phyloP scores from a whole-genome alignment of 2,113 vertebrate species.

The Oreochromis tanganicae region DNA sequence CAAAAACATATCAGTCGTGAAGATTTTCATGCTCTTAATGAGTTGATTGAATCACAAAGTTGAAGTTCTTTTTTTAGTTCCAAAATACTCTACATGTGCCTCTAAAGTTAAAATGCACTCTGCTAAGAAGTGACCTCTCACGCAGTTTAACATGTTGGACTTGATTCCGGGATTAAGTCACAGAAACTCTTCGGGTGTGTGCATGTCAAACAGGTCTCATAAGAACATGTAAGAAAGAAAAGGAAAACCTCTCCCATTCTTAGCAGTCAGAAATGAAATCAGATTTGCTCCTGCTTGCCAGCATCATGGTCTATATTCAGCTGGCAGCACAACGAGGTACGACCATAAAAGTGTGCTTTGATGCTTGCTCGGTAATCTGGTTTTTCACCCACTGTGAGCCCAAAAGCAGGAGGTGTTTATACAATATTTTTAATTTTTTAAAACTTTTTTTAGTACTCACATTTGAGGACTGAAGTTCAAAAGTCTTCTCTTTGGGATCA shows the following conservation, averaged over 20 bases:
- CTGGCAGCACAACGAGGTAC: not conserved
- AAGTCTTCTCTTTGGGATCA: slow-evolving; percentile 81
- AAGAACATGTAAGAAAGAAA: not conserved
- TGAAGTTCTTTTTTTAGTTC: not conserved
- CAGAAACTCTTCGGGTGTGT: not conserved
- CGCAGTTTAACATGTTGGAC: not conserved
- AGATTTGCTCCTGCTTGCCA: not conserved
- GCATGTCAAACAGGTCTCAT: not conserved
- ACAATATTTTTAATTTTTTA: fast-evolving
- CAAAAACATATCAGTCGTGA: fast-evolving
- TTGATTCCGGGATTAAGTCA: slow-evolving; percentile 15
- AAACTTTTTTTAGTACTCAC: slow-evolving; percentile 73
- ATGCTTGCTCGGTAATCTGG: fast-evolving
- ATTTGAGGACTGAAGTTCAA: slow-evolving; percentile 91
- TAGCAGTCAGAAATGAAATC: not conserved
- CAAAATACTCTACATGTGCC: not conserved
- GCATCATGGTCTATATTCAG: not conserved
- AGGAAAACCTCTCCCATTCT: not conserved
- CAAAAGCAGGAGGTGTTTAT: fast-evolving
- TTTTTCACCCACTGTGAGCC: not conserved
- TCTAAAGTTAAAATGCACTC: not conserved
- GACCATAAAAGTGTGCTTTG: not conserved
- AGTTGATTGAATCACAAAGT: not conserved
- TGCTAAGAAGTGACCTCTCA: not conserved
- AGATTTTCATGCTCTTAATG: not conserved